These are phyloP conservation scores for Micronycteris hirsuta DNA, from an alignment of 2,113 vertebrate genomes.

Conservation along the genomic window DNA sequence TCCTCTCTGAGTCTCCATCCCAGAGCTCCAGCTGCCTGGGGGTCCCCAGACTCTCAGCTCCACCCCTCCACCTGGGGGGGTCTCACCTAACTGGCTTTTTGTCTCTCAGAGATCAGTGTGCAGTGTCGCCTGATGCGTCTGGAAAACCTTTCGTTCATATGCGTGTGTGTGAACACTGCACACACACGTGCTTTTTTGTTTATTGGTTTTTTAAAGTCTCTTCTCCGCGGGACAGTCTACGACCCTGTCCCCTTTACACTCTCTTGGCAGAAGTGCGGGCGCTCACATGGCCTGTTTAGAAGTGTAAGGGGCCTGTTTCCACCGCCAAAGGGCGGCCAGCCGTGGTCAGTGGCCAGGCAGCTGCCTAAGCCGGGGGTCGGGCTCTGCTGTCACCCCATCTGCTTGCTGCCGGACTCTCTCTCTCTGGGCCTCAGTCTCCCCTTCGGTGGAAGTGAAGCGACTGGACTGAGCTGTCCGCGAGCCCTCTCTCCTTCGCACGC, in stretches of 20 bases:
- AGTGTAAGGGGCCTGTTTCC: not conserved
- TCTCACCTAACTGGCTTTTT: not conserved
- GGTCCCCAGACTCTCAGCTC: not conserved
- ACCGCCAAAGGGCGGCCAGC: too few species aligned
- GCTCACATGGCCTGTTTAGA: not conserved
- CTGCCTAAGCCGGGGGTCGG: not conserved
- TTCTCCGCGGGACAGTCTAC: not conserved
- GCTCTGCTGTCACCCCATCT: not conserved
- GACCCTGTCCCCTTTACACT: not conserved
- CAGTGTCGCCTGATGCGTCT: not conserved
- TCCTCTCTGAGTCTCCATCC: not conserved
- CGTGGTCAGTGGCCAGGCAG: too few species aligned
- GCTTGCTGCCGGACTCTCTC: not conserved
- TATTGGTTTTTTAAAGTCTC: not conserved
- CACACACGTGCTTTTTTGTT: not conserved
- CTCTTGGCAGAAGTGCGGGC: not conserved
- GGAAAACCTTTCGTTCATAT: not conserved
- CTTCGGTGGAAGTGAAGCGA: not conserved
- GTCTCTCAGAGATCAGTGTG: not conserved
- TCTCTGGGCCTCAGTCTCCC: not conserved
- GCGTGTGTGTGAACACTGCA: too few species aligned
- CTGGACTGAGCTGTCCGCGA: not conserved
- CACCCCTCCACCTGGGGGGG: not conserved
- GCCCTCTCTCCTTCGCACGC: not conserved
- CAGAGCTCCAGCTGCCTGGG: not conserved